These are phyloP conservation scores for Cyaniris semiargus DNA, from an alignment of 2,888 invertebrate genomes.

Conservation along the genomic window DNA sequence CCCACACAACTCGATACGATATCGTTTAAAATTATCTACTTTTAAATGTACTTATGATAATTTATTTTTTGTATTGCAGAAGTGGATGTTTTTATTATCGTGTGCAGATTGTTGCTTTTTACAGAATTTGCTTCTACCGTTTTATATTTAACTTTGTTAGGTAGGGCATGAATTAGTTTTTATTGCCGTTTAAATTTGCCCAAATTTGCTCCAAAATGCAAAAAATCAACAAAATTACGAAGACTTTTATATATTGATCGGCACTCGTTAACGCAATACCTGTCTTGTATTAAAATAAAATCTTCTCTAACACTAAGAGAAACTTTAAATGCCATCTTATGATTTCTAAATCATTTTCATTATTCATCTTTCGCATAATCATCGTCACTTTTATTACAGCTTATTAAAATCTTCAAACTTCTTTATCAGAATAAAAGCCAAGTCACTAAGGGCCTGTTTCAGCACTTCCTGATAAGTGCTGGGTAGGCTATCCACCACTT, in stretches of 20 bases:
- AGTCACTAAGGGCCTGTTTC: no score
- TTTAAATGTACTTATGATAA: constrained; percentile 15
- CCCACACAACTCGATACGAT: constrained; percentile 19
- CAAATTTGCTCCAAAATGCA: neutral
- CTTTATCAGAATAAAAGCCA: no score
- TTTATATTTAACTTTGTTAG: neutral
- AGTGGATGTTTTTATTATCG: neutral
- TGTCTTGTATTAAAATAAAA: neutral
- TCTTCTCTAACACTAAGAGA: neutral
- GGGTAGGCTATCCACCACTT: no score
- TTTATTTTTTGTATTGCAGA: constrained; percentile 10
- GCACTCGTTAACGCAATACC: neutral
- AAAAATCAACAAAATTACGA: neutral
- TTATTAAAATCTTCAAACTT: no score
- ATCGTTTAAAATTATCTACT: constrained; percentile 8
- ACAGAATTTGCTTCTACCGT: neutral
- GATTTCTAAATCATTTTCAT: neutral
- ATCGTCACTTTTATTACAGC: neutral
- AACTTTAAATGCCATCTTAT: neutral
- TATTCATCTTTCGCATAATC: neutral
- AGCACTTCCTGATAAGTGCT: no score
- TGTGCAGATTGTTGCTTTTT: neutral
- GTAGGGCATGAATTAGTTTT: neutral
- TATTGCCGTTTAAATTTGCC: neutral
- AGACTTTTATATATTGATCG: neutral